phyloP scores from a whole-genome alignment of 1,140 invertebrate genomes.

The Anastrepha ludens region DNA sequence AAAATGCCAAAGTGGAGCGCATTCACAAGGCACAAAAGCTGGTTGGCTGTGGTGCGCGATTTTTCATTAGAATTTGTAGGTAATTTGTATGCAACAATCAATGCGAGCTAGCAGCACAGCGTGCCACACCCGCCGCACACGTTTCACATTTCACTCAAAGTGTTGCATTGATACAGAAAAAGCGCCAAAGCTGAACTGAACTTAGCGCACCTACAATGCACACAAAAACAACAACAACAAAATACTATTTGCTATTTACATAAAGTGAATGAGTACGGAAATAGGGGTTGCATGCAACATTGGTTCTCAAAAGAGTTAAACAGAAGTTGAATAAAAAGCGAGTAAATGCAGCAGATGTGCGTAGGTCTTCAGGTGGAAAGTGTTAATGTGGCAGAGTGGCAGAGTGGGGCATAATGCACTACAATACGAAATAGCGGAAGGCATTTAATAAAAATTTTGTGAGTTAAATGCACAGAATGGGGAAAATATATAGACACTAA shows the following conservation, averaged over 20 bases:
- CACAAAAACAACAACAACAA: background rate
- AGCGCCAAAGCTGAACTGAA: constrained; percentile 42
- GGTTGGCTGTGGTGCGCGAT: background rate
- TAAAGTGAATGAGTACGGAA: background rate
- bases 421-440: background rate
- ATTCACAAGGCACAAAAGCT: background rate
- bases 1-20: constrained; percentile 25
- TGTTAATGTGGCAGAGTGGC: constrained; percentile 16
- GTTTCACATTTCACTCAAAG: background rate
- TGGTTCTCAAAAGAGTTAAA: background rate
- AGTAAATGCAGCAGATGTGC: no score
- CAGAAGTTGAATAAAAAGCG: no score
- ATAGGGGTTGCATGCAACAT: constrained; percentile 24
- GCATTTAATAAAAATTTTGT: background rate
- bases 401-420: background rate
- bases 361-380: background rate
- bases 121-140: constrained; percentile 11
- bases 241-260: background rate
- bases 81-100: constrained; percentile 34
- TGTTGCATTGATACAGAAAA: constrained; percentile 42
- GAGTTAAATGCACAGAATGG: no score
- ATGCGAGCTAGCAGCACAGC: background rate
- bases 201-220: background rate
- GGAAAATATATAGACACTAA: no score
- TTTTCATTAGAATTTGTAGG: constrained; percentile 39